These are phyloP conservation scores for Mya arenaria DNA, from an alignment of 1,140 invertebrate genomes.

Conservation along the genomic window DNA sequence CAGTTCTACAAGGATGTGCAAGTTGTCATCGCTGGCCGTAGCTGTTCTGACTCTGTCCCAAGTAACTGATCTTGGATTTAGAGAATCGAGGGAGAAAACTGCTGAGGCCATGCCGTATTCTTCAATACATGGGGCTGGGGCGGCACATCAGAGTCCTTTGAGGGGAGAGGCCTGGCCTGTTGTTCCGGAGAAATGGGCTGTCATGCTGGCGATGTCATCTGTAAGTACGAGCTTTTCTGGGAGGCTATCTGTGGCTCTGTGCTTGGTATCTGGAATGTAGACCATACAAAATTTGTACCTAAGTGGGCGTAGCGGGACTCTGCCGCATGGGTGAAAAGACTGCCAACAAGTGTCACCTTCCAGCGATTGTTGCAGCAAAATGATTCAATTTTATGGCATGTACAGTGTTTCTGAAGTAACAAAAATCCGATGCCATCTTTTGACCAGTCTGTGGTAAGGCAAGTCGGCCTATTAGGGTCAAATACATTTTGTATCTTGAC, in stretches of 20 bases:
- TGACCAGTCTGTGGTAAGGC: slow-evolving; percentile 66
- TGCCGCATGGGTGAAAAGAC: slow-evolving; percentile 61
- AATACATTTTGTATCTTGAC: no score
- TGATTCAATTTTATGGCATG: slow-evolving; percentile 29
- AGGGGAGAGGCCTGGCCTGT: neutral
- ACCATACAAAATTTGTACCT: slow-evolving; percentile 18
- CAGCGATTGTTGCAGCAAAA: slow-evolving; percentile 58
- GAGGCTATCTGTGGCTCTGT: neutral
- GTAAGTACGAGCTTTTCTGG: neutral
- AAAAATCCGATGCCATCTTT: slow-evolving; percentile 58
- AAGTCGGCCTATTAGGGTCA: slow-evolving; percentile 56
- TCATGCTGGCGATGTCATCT: neutral
- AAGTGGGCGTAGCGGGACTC: slow-evolving; percentile 63
- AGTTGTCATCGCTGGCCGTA: neutral
- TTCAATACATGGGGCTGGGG: neutral
- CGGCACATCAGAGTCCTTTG: neutral
- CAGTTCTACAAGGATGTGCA: neutral
- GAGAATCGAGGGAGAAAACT: neutral
- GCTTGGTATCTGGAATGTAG: no score
- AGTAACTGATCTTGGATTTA: neutral
- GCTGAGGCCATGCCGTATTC: neutral
- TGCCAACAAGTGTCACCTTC: slow-evolving; percentile 64
- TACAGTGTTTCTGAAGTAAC: slow-evolving; percentile 69
- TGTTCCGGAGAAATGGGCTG: neutral
- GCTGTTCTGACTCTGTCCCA: neutral